Evolutionary conservation across 2,888 invertebrate species (phyloP).

Genomic region (Drosophila algonquin): DNA sequence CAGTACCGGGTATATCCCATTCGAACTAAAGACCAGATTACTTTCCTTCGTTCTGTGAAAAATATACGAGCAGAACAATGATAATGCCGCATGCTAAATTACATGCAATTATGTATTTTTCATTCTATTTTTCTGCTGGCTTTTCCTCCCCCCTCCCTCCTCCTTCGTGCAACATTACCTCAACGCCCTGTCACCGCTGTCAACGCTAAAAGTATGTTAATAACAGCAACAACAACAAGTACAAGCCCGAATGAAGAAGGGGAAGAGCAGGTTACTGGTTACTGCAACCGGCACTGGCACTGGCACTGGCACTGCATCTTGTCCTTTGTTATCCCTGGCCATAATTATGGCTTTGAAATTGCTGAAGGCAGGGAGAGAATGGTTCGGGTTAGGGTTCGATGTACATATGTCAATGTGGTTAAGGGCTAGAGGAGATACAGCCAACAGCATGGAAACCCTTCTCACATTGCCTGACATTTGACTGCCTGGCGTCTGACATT

Average conservation of each 20-base stretch:
- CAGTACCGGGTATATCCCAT: background rate
- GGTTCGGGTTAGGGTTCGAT: background rate
- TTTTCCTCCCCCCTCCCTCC: background rate
- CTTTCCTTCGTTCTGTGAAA: background rate
- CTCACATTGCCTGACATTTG: constrained; percentile 8
- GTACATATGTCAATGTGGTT: constrained; percentile 19
- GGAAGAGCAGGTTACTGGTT: constrained; percentile 16
- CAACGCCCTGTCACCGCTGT: constrained; percentile 39
- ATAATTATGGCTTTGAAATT: constrained; percentile 70
- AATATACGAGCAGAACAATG: constrained; percentile 75
- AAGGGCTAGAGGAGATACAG: background rate
- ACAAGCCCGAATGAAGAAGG: too few relatives aligned
- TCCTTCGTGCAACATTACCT: constrained; percentile 43
- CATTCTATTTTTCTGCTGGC: constrained; percentile 48
- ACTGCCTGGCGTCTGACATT: background rate
- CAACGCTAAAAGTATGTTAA: constrained; percentile 34
- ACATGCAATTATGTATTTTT: constrained; percentile 82
- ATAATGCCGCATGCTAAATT: constrained; percentile 82
- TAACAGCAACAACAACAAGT: constrained; percentile 9
- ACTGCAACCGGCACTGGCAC: constrained; percentile 30
- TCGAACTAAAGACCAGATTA: background rate
- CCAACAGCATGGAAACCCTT: background rate
- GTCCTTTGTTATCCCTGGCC: constrained; percentile 34
- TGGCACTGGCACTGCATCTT: constrained; percentile 45
- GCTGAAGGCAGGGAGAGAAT: constrained; percentile 2